Evolutionary conservation across 2,888 invertebrate genomes (phyloP).

Genomic region (Hyposoter didymator): DNA sequence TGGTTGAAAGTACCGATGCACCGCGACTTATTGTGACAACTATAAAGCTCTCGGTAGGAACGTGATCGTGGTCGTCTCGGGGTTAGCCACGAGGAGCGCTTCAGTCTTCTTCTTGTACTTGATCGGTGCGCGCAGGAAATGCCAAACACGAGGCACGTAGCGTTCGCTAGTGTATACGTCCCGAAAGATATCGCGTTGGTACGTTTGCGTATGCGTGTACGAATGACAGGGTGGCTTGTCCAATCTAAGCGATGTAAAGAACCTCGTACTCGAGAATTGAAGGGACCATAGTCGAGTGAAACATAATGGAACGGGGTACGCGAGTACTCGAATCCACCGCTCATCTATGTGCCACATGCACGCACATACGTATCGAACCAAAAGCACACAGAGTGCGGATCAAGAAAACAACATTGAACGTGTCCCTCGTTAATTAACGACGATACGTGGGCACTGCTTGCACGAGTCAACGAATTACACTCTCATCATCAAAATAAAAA

Average conservation of each 20-base stretch:
- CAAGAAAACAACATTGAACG: constrained; percentile 67
- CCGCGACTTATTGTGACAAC: constrained; percentile 65
- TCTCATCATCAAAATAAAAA: no score
- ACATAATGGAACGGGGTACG: constrained; percentile 63
- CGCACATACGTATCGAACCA: background rate
- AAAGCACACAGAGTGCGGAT: constrained; percentile 24
- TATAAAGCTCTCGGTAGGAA: constrained; percentile 43
- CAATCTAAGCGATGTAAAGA: constrained; percentile 69
- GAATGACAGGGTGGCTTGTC: constrained; percentile 55
- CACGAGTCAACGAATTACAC: background rate
- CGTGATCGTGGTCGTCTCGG: constrained; percentile 55
- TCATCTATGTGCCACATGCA: background rate
- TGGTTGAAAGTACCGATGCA: constrained; percentile 64
- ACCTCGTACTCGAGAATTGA: constrained; percentile 62
- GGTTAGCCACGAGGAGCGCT: constrained; percentile 26
- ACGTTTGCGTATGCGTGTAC: background rate
- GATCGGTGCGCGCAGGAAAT: constrained; percentile 42
- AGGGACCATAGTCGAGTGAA: constrained; percentile 60
- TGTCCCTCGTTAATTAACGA: constrained; percentile 78
- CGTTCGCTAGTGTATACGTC: background rate
- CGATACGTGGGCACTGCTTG: constrained; percentile 65
- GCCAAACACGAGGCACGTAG: constrained; percentile 48
- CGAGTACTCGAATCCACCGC: constrained; percentile 33
- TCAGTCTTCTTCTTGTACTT: constrained; percentile 28
- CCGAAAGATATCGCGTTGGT: constrained; percentile 4